Evolutionary conservation across 2,797 vertebrate genomes (phyloP), one percentile per base, ranked within the genome.

Genomic region (Gymnodraco acuticeps): DNA sequence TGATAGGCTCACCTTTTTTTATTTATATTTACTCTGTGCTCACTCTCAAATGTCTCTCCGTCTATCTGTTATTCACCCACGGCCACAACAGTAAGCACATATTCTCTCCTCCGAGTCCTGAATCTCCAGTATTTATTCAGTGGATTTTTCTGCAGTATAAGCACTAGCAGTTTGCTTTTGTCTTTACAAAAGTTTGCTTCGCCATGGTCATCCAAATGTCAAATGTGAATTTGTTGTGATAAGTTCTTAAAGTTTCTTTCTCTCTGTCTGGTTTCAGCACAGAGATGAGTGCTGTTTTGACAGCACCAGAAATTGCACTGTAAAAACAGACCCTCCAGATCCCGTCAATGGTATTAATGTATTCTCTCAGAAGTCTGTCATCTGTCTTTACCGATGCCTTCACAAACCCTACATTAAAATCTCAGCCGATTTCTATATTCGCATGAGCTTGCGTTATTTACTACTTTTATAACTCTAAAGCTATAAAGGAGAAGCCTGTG

Each of bases 291-390:
- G 53, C 71, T 78, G 69, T 69, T 87, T 71, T 85, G 78, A 72
- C 78, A 73, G 70, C 70, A 60, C 58, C 66, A 68, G 52, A 73
- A 66, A 78, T 70, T 11, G 31, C 75, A 76, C 41, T 12, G 27
- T 63, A 68, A 75, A 84, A 88, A 86, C 54, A 79, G 60, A 80
- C 54, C 64, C 38, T 71, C 65, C 67, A 75, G 23, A 81, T 59
- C 55, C 50, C 67, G 61, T 63, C 51, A 52, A 52, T 62, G 52
- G 17, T 64, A 72, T 86, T 85, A 68, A 85, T 50, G 71, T 74
- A 85, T 90, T 88, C 81, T 19, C 61, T 84, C 58, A 78, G 52
- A 88, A 82, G 77, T 71, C 43, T 53, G 63, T 33, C 64, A 73
- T n/a, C 33, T 62, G 52, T 77, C 14, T 79, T 53, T 63, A 16